A percentile compares a stretch with the other conserved stretches of the same genome.
Conservation (phyloP, 2,888 invertebrate species). For the Chydorus sphaericus region DNA sequence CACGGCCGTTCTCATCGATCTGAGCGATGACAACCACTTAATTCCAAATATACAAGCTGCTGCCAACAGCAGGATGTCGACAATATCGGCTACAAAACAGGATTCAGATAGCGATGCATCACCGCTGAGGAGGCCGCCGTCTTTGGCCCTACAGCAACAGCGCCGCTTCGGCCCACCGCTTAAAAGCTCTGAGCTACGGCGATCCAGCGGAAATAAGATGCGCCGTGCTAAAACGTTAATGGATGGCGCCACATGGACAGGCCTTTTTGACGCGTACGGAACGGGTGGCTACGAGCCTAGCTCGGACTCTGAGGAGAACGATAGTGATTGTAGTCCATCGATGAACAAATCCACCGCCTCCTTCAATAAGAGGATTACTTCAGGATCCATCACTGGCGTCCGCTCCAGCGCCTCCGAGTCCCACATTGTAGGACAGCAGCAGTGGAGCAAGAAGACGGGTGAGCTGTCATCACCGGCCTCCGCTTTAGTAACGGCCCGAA, state of each 20-base stretch:
- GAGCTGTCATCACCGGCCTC: background rate
- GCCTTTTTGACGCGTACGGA: background rate
- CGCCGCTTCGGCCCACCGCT: background rate
- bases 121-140: background rate
- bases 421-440: background rate
- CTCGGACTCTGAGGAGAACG: constrained; percentile 12
- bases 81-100: background rate
- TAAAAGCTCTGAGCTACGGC: background rate
- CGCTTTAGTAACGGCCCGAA: background rate
- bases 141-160: background rate
- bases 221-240: background rate
- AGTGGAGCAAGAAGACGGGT: background rate
- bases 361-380: background rate
- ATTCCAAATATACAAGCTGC: background rate
- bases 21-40: constrained; percentile 6
- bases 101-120: constrained; percentile 7
- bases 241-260: background rate
- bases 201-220: background rate
- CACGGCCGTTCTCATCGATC: constrained; percentile 9
- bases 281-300: constrained; percentile 14
- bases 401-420: constrained; percentile 10
- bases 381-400: background rate
- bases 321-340: background rate
- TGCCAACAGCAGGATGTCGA: background rate
- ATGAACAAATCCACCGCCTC: background rate